Evolutionary conservation across 2,797 vertebrate genomes (phyloP).

Genomic region (Podargus strigoides): DNA sequence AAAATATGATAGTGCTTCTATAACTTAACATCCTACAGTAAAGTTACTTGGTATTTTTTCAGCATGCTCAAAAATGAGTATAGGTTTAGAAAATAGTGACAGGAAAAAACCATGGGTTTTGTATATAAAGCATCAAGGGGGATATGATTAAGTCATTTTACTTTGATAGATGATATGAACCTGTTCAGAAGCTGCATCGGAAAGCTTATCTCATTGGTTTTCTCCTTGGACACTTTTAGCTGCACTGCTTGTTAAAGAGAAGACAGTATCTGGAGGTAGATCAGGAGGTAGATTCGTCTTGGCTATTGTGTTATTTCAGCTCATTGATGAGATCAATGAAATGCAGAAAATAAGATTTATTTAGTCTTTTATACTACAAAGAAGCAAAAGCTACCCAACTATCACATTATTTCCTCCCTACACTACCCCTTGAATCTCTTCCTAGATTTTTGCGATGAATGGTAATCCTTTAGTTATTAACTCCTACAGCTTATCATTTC

Average conservation of each 20-base stretch:
- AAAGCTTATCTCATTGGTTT: background rate
- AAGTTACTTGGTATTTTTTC: background rate
- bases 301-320: background rate
- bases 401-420: background rate
- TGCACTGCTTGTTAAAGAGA: background rate
- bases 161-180: background rate
- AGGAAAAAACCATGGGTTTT: rapidly evolving
- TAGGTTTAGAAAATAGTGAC: background rate
- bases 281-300: background rate
- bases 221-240: background rate
- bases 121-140: background rate
- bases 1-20: background rate
- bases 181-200: background rate
- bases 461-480: background rate
- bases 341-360: background rate
- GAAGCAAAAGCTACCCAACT: background rate
- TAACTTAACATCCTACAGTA: background rate
- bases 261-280: background rate
- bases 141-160: background rate
- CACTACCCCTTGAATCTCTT: background rate
- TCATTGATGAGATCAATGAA: background rate
- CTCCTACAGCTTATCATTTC: background rate
- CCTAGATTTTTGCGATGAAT: background rate
- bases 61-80: background rate
- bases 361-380: background rate